Conservation (phyloP, 2,888 invertebrate species). For the Polydrusus cervinus region DNA sequence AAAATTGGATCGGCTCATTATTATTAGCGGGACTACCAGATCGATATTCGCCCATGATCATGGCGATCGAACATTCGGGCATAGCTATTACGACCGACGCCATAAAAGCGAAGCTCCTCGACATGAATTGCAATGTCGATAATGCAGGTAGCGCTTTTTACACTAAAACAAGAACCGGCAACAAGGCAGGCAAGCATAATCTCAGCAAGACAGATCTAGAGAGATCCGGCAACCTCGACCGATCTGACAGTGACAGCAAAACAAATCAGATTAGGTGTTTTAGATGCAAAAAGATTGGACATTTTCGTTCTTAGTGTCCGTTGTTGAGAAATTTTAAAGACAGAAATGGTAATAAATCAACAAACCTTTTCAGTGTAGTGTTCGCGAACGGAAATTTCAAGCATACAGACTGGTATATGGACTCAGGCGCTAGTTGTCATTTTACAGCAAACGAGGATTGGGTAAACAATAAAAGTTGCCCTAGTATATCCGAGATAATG, state of each 20-base stretch:
- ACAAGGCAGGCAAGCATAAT: constrained; percentile 13
- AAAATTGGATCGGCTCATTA: constrained; percentile 11
- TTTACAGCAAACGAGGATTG: constrained; percentile 56
- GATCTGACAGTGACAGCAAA: too few species aligned
- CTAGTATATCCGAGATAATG: constrained; percentile 10
- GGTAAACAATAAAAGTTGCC: constrained; percentile 28
- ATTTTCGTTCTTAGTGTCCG: constrained; percentile 35
- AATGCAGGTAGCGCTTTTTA: background rate
- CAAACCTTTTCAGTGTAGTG: constrained; percentile 58
- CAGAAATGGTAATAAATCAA: constrained; percentile 12
- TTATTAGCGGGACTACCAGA: constrained; percentile 57
- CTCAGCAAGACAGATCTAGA: background rate
- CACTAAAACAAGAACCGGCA: background rate
- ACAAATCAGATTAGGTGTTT: constrained; percentile 14
- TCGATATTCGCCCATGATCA: constrained; percentile 57
- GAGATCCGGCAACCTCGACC: too few species aligned
- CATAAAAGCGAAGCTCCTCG: constrained; percentile 60
- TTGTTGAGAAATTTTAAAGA: too few species aligned
- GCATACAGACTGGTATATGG: constrained; percentile 61
- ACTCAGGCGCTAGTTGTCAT: constrained; percentile 61
- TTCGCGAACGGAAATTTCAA: constrained; percentile 56
- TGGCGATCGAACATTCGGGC: constrained; percentile 60
- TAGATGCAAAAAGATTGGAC: constrained; percentile 41
- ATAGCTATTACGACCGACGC: constrained; percentile 58
- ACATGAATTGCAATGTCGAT: constrained; percentile 49